Base-by-base conservation (phyloP, 1,140 invertebrate species). In the Rhagoletis zephyria region DNA sequence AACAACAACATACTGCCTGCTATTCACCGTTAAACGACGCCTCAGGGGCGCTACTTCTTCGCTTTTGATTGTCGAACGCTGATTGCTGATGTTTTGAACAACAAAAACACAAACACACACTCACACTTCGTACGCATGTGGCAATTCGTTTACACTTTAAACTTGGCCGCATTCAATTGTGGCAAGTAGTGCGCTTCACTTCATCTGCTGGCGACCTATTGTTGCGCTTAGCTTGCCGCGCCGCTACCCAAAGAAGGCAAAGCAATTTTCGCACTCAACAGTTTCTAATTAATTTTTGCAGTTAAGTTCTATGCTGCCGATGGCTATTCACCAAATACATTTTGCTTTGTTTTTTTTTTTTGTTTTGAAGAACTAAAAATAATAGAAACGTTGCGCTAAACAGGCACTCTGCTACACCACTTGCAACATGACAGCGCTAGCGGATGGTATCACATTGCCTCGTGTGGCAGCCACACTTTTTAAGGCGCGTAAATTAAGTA, bases 401-500 rank as follows among this genome's bases (percentile, higher is more conserved):
- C 74, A 56, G 74, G 14, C 74, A n/a, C 70, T 74, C 4, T 74
- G 70, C 14, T 14, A 45, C 16, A 59, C 48, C 16, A 59, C 48
- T 56, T 81, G 74, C 74, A 51, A 56, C 45, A 56, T 81, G 74
- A 81, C 74, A 81, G 74, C 74, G 74, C 74, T 30, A 81, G n/a
- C 74, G 9, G 16, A 56, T 5, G 74, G 48, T 19, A 81, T 81
- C 74, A 30, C 74, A 81, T 51, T 56, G 74, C 74, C 48, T 56
- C 74, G 7, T 81, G 74, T 81, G 74, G 74, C 48, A 81, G 74
- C 48, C 74, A 81, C 74, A 81, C 74, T 81, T 51, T 81, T 81
- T 81, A 81, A 56, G 74, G 74, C 74, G 74, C 74, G 74, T 81
- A 81, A 81, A 81, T 81, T 81, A 81, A 81, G 74, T 81, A 81